Conservation (phyloP, 2,113 vertebrate genomes). For the Pitta sordida region DNA sequence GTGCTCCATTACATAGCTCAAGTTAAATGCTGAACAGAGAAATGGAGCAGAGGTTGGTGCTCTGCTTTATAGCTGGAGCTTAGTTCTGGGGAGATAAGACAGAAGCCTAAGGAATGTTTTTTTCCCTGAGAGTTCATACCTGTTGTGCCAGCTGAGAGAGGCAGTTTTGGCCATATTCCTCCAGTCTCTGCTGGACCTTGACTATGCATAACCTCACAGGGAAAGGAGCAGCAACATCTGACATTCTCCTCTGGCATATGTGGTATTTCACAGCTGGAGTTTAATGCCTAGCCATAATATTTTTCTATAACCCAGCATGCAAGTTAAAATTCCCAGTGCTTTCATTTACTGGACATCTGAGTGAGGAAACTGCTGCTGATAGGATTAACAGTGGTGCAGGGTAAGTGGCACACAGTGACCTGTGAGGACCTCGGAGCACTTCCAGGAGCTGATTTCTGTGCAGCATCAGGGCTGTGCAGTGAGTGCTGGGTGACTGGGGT, state of each 20-base stretch:
- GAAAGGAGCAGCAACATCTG: neutral
- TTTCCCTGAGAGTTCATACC: neutral
- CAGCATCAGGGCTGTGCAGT: neutral
- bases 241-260: neutral
- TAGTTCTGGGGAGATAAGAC: neutral
- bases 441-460: neutral
- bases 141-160: neutral
- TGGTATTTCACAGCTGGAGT: neutral
- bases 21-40: neutral
- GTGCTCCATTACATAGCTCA: neutral
- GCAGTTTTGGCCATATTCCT: neutral
- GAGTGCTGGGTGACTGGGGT: neutral
- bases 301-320: constrained; percentile 2
- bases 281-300: neutral
- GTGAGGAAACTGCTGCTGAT: neutral
- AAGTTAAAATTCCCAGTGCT: neutral
- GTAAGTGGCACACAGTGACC: neutral
- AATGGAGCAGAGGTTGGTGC: neutral
- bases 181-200: neutral
- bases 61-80: neutral
- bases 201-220: neutral
- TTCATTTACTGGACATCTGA: constrained; percentile 5
- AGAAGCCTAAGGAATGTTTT: neutral
- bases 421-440: neutral
- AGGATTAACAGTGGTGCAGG: neutral